Evolutionary conservation across 2,797 vertebrate species (phyloP), one percentile per base, ranked within the genome.

Genomic region (Syndactyla subalaris): DNA sequence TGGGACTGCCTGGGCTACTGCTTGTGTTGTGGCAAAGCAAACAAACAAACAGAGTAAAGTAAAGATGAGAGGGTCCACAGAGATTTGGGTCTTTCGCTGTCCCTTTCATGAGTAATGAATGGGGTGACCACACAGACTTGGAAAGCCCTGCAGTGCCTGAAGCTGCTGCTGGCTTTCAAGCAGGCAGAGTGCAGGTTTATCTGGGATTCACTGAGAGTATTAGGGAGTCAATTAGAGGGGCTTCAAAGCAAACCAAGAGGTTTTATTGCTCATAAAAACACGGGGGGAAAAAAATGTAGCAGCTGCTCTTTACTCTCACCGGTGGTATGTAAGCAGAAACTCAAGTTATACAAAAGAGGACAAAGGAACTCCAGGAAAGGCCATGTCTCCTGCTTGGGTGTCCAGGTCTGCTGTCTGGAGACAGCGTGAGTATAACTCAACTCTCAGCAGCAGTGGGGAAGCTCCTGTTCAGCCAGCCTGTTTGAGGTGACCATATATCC

Each of bases 101-200:
- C 83, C 95, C 95, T 97, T 98, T 97, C 93, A 96, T 97, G 94
- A 97, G 92, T 94, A 95, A 97, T 96, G 97, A 97, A 97, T 95
- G 93, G 88, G 77, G 88, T 62, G 93, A 98, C 97, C 95, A 0
- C 97, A 97, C 65, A 92, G 94, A 84, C 96, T 96, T 97, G 97
- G 96, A 96, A 88, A 79, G 77, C 41, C 46, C 36, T 71, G 65
- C n/a, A 45, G 5, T 41, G 83, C 85, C 94, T 89, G 85, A 91
- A 92, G 95, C 89, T 54, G 34, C 79, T 67, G 61, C 84, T n/a
- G 90, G 54, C 82, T 97, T 97, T 79, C 86, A 94, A 95, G 74
- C 48, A 95, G 85, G 78, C 82, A 93, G 72, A 95, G 68, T 24
- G 58, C 62, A 74, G 66, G 68, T 46, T 93, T 95, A 62, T 73